Evolutionary conservation across 2,888 invertebrate species (phyloP).

Genomic region (Metalampra italica): DNA sequence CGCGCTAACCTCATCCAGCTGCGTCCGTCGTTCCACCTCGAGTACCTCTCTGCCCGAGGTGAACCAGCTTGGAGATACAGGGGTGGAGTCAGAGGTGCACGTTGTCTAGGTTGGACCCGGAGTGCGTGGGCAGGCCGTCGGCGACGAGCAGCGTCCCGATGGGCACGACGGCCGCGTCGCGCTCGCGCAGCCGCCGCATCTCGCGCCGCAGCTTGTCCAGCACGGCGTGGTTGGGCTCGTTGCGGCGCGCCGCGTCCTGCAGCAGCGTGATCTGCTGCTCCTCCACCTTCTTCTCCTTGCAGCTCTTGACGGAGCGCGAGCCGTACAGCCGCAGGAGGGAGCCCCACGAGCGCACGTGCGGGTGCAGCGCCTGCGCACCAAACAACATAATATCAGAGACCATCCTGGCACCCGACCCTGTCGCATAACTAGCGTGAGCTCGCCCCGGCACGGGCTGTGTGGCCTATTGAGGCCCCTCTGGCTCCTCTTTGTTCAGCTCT

Average conservation of each 20-base stretch:
- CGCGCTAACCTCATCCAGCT: too few relatives aligned
- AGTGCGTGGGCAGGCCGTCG: constrained; percentile 82
- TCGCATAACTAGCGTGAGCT: too few relatives aligned
- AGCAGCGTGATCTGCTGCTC: constrained; percentile 95
- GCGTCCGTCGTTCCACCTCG: too few relatives aligned
- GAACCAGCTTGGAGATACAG: too few relatives aligned
- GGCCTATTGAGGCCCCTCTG: too few relatives aligned
- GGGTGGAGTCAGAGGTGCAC: constrained; percentile 80
- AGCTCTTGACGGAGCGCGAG: constrained; percentile 92
- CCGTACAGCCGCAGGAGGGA: constrained; percentile 95
- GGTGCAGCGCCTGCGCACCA: constrained; percentile 89
- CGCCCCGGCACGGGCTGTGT: too few relatives aligned
- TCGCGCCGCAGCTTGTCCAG: constrained; percentile 90
- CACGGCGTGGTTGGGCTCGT: constrained; percentile 95
- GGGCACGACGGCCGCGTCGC: constrained; percentile 79
- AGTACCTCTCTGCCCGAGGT: too few relatives aligned
- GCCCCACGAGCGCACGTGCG: constrained; percentile 96
- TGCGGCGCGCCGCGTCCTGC: constrained; percentile 89
- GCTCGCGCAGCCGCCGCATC: constrained; percentile 86
- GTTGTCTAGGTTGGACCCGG: constrained; percentile 87
- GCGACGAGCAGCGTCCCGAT: constrained; percentile 73
- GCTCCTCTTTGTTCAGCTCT: too few relatives aligned
- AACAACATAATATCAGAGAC: too few relatives aligned
- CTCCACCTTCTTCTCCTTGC: constrained; percentile 94
- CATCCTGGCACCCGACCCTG: too few relatives aligned